Evolutionary conservation across 1,140 invertebrate species (phyloP).

Genomic region (Hycleus phaleratus): DNA sequence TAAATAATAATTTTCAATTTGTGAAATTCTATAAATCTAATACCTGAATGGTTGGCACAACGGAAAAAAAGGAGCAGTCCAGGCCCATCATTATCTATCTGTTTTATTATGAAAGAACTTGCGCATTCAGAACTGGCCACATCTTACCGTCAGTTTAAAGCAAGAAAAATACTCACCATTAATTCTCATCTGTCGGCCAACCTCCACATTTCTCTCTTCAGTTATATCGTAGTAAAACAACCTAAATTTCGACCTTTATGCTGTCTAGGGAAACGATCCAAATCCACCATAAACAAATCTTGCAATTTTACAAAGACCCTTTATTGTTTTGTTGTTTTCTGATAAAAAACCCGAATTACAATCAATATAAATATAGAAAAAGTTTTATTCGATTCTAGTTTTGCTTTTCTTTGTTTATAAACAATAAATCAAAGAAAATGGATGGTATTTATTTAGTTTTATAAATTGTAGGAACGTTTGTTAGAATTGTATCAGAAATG

Average conservation of each 20-base stretch:
- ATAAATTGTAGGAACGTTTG: too few relatives aligned
- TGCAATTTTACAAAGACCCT: too few relatives aligned
- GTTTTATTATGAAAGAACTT: slow-evolving; percentile 15
- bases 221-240: not conserved
- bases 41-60: not conserved
- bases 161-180: slow-evolving; percentile 34
- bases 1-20: not conserved
- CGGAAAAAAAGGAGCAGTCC: not conserved
- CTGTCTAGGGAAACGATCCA: too few relatives aligned
- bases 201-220: not conserved
- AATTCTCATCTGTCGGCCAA: slow-evolving; percentile 33
- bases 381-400: too few relatives aligned
- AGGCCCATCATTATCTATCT: slow-evolving; percentile 20
- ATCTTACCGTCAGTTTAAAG: slow-evolving; percentile 33
- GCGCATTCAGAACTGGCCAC: slow-evolving; percentile 21
- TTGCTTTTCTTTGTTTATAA: too few relatives aligned
- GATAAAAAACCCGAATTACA: too few relatives aligned
- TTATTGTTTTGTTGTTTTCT: too few relatives aligned
- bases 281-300: too few relatives aligned
- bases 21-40: not conserved
- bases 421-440: too few relatives aligned
- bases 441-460: too few relatives aligned
- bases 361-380: too few relatives aligned
- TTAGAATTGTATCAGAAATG: too few relatives aligned
- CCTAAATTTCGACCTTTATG: not conserved